Percentiles rank a stretch among this genome's conserved stretches.
Conservation (phyloP, 2,888 invertebrate species). For the Drosophila cracens region DNA sequence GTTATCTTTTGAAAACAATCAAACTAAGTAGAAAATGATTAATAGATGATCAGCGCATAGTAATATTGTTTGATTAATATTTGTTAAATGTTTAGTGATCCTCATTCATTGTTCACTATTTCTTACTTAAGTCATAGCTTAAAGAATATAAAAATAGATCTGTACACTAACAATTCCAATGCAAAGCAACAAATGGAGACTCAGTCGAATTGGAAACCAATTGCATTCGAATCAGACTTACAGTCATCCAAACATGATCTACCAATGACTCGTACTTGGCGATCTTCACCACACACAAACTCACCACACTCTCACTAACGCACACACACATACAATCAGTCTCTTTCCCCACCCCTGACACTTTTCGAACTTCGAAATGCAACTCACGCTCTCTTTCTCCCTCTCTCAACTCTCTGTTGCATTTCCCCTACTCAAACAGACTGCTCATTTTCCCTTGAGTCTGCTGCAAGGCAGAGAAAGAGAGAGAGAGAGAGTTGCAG, state of each 20-base stretch:
- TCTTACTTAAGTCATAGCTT: background rate
- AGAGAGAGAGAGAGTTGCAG: background rate
- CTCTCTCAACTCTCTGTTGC: background rate
- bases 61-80: background rate
- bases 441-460: background rate
- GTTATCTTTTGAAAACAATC: background rate
- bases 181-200: background rate
- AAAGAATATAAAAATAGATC: background rate
- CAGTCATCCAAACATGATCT: slow-evolving; percentile 31
- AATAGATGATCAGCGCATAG: background rate
- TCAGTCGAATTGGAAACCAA: slow-evolving; percentile 42
- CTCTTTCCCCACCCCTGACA: slow-evolving; percentile 26
- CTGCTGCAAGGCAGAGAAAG: background rate
- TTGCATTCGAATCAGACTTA: slow-evolving; percentile 41
- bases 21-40: background rate
- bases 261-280: slow-evolving; percentile 35
- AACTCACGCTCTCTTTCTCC: slow-evolving; percentile 14
- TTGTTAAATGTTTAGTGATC: background rate
- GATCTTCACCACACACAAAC: slow-evolving; percentile 62
- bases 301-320: slow-evolving; percentile 50
- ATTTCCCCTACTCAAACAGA: slow-evolving; percentile 53
- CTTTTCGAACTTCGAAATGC: slow-evolving; percentile 75
- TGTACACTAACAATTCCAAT: background rate
- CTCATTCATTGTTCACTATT: background rate
- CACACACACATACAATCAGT: slow-evolving; percentile 16